A percentile compares a stretch with the other conserved stretches of the same genome.
Conservation (phyloP, 2,797 vertebrate species). For the Labeo calbasu region DNA sequence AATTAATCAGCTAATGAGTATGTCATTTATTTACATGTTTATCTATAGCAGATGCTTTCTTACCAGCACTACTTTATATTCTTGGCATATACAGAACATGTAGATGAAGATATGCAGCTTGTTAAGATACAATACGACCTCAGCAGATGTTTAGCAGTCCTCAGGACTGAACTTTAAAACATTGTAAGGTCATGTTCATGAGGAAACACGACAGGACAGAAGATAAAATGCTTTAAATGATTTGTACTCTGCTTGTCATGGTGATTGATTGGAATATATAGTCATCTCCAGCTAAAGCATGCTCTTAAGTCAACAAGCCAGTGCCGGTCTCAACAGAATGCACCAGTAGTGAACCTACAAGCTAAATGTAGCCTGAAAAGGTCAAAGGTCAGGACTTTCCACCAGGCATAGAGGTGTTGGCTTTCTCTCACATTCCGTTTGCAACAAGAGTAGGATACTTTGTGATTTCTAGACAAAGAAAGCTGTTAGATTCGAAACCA, state of each 20-base stretch:
- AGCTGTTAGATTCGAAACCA: background rate
- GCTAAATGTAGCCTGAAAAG: constrained; percentile 28
- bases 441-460: background rate
- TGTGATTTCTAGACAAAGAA: constrained; percentile 2
- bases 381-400: constrained; percentile 50
- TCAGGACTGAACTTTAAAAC: background rate
- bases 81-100: background rate
- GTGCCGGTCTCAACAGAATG: constrained; percentile 2
- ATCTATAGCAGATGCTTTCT: background rate
- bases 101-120: background rate
- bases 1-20: constrained; percentile 8
- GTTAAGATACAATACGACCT: background rate
- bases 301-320: constrained; percentile 15
- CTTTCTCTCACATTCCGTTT: constrained; percentile 21
- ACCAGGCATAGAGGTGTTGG: constrained; percentile 3
- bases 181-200: constrained; percentile 7
- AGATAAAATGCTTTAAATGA: background rate
- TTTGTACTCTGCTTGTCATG: background rate
- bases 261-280: constrained; percentile 14
- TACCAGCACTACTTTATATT: background rate
- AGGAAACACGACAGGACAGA: background rate
- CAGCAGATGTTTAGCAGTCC: background rate
- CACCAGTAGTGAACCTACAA: background rate
- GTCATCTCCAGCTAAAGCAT: background rate
- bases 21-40: background rate